Percentiles rank a stretch among this genome's conserved stretches.
phyloP scores from a whole-genome alignment of 2,888 invertebrate species.

The Antheraea yamamai region DNA sequence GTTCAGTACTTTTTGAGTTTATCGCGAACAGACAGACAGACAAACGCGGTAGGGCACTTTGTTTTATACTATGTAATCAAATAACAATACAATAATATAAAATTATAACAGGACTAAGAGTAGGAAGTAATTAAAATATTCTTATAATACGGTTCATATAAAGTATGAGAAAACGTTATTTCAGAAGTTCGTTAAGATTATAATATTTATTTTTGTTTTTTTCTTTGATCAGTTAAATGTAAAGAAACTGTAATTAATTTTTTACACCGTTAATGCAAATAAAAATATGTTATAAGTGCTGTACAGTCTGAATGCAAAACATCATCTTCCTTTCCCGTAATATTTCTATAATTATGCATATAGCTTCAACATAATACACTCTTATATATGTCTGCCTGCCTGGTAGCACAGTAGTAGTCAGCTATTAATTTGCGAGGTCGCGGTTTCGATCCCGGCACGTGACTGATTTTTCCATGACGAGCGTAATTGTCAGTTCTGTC shows the following conservation, averaged over 20 bases:
- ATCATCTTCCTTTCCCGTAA: not conserved
- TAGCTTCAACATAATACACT: not conserved
- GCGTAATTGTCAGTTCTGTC: too few relatives aligned
- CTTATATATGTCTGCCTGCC: not conserved
- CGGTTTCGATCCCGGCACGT: too few relatives aligned
- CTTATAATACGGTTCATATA: not conserved
- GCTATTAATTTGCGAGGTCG: too few relatives aligned
- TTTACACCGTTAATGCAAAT: not conserved
- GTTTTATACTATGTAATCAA: too few relatives aligned
- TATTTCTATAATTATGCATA: too few relatives aligned
- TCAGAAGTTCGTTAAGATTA: not conserved
- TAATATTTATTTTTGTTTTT: not conserved
- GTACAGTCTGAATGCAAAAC: not conserved
- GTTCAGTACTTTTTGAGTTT: too few relatives aligned
- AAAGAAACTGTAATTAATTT: not conserved
- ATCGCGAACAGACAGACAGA: too few relatives aligned
- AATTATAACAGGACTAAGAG: not conserved
- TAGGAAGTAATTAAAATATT: not conserved
- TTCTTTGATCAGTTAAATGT: not conserved
- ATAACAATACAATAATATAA: not conserved
- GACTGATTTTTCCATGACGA: too few relatives aligned
- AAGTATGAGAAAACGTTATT: not conserved
- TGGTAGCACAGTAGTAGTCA: too few relatives aligned
- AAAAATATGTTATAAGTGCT: not conserved
- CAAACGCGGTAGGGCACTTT: too few relatives aligned